Evolutionary conservation across 30 jellyfish, hydroid and myxozoan genomes (phyloP).

Genomic region (Chrysaora quinquecirrha): DNA sequence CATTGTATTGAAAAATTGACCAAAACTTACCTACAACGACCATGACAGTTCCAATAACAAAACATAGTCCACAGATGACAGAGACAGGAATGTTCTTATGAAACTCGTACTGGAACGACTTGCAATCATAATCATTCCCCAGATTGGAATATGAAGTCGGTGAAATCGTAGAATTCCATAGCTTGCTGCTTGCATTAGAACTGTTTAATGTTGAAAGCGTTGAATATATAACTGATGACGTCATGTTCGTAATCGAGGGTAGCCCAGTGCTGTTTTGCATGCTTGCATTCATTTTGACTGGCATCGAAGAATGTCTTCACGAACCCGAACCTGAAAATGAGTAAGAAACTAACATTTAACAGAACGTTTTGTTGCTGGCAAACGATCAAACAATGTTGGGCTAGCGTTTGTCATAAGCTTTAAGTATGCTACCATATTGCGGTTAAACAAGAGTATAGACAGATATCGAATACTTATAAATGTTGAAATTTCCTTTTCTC

Average conservation of each 20-base stretch:
- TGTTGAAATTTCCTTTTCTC: no score
- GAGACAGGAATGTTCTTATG: conserved; percentile 70
- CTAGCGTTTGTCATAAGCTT: no score
- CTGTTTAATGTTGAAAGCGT: conserved; percentile 6
- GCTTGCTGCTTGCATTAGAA: not conserved
- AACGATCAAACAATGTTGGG: no score
- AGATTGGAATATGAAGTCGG: not conserved
- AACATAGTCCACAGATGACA: conserved; percentile 83
- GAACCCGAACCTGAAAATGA: not conserved
- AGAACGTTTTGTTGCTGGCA: no score
- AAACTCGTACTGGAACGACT: conserved; percentile 70
- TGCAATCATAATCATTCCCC: conserved; percentile 47
- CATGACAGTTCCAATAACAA: conserved; percentile 64
- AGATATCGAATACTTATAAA: no score
- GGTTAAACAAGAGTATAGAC: no score
- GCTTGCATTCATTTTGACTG: not conserved
- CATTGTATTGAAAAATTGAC: no score
- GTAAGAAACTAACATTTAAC: no score
- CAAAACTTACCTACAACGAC: conserved; percentile 72
- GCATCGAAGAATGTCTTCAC: not conserved
- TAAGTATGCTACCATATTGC: no score
- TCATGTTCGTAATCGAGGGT: conserved; percentile 9
- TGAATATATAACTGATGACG: not conserved
- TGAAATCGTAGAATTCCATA: conserved; percentile 4
- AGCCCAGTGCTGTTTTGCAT: not conserved